phyloP scores from a whole-genome alignment of 2,888 invertebrate species.

The Opisthograptis luteolata region DNA sequence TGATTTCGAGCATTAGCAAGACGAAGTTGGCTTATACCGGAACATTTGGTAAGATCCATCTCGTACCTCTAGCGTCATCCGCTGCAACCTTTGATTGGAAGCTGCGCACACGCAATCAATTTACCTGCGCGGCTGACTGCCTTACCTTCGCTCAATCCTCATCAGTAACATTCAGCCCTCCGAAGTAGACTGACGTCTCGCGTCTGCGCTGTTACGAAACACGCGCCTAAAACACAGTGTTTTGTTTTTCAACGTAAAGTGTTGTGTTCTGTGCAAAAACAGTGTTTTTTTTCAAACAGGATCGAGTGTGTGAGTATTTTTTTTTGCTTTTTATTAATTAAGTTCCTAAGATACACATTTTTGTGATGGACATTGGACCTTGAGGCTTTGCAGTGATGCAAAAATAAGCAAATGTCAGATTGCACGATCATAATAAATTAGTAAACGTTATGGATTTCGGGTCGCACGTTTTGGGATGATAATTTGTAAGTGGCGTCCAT shows the following conservation, averaged over 20 bases:
- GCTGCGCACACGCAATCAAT: constrained; percentile 38
- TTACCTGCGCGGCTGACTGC: constrained; percentile 9
- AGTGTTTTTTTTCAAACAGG: constrained; percentile 33
- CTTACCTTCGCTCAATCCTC: constrained; percentile 18
- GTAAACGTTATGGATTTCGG: background rate
- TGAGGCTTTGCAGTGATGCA: constrained; percentile 24
- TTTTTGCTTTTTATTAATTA: constrained; percentile 11
- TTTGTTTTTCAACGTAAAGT: constrained; percentile 27
- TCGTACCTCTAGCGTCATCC: constrained; percentile 1
- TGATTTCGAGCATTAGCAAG: too few relatives aligned
- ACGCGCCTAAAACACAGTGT: constrained; percentile 24
- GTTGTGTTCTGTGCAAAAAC: constrained; percentile 48
- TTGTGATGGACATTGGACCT: constrained; percentile 27
- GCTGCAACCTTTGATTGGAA: constrained; percentile 25
- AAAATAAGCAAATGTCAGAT: constrained; percentile 7
- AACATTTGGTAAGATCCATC: too few relatives aligned
- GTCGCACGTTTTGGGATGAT: background rate
- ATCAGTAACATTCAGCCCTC: constrained; percentile 23
- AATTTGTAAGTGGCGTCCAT: too few relatives aligned
- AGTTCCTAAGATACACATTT: too few relatives aligned
- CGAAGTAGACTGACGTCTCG: constrained; percentile 20
- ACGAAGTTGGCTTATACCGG: too few relatives aligned
- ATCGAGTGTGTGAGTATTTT: constrained; percentile 49
- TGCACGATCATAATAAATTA: constrained; percentile 5
- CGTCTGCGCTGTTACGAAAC: constrained; percentile 13